A percentile compares a stretch with the other conserved stretches of the same genome.
phyloP scores from a whole-genome alignment of 2,797 vertebrate genomes.

The Pangasius larnaudii region DNA sequence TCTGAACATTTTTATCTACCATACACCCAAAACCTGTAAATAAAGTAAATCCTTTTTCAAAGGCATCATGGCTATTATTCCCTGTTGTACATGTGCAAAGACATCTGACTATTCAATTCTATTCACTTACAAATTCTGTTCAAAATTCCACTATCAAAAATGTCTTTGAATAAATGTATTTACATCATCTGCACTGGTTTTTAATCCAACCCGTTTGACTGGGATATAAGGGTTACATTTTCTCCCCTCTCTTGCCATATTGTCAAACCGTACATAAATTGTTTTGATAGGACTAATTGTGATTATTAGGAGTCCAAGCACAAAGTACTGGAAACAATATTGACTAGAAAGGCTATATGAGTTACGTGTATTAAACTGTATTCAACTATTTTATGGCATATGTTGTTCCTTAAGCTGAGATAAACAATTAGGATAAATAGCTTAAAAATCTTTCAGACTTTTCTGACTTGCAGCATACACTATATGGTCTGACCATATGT shows the following conservation, averaged over 20 bases:
- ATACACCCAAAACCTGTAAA: constrained; percentile 85
- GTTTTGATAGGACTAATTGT: not conserved
- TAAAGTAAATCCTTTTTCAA: constrained; percentile 89
- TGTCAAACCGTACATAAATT: not conserved
- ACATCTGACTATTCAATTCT: not conserved
- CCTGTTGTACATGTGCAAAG: not conserved
- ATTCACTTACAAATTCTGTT: not conserved
- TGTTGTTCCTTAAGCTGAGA: not conserved
- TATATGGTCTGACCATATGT: not conserved
- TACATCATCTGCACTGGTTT: not conserved
- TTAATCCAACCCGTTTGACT: not conserved
- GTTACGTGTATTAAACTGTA: not conserved
- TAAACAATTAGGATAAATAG: not conserved
- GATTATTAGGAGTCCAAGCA: not conserved
- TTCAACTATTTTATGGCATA: not conserved
- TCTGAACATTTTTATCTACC: constrained; percentile 82
- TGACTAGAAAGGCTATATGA: not conserved
- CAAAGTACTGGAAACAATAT: not conserved
- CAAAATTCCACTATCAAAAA: not conserved
- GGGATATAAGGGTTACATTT: not conserved
- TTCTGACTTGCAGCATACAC: not conserved
- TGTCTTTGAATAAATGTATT: not conserved
- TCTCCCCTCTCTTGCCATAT: not conserved
- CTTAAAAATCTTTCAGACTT: not conserved
- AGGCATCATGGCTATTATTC: constrained; percentile 65